Conservation (phyloP, 2,888 invertebrate genomes). For the Nebria brevicollis region DNA sequence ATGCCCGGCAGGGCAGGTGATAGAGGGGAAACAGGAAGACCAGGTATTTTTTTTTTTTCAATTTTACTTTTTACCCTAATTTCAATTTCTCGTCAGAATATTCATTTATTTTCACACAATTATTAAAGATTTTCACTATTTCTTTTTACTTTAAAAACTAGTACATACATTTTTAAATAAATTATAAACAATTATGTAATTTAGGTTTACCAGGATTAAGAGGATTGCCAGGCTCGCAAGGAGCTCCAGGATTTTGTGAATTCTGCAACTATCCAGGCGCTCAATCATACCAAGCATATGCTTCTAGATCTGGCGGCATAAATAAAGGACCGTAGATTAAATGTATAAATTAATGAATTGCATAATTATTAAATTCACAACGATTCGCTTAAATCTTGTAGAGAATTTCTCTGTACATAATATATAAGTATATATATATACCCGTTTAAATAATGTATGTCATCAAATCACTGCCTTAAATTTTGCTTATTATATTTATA, state of each 20-base stretch:
- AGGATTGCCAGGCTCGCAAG: slow-evolving; percentile 74
- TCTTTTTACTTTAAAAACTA: background rate
- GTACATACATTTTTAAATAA: background rate
- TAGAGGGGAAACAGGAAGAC: slow-evolving; percentile 78
- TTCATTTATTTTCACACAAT: no score
- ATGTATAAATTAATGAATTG: slow-evolving; percentile 22
- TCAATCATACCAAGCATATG: slow-evolving; percentile 67
- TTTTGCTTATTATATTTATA: background rate
- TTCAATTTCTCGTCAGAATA: no score
- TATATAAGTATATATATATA: background rate
- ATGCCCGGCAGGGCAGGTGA: slow-evolving; percentile 78
- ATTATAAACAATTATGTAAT: slow-evolving; percentile 20
- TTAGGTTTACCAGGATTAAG: slow-evolving; percentile 60
- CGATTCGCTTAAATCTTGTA: background rate
- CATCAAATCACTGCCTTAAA: background rate
- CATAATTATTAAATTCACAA: slow-evolving; percentile 19
- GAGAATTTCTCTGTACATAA: background rate
- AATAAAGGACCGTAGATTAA: slow-evolving; percentile 67
- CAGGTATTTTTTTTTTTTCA: slow-evolving; percentile 65
- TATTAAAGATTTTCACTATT: background rate
- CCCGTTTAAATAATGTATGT: background rate
- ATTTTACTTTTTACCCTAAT: background rate
- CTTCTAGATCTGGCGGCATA: slow-evolving; percentile 65
- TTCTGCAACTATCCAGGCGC: slow-evolving; percentile 70
- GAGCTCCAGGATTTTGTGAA: slow-evolving; percentile 73